Conservation (phyloP, 2,888 invertebrate genomes). For the Nephrotoma guestfalica region DNA sequence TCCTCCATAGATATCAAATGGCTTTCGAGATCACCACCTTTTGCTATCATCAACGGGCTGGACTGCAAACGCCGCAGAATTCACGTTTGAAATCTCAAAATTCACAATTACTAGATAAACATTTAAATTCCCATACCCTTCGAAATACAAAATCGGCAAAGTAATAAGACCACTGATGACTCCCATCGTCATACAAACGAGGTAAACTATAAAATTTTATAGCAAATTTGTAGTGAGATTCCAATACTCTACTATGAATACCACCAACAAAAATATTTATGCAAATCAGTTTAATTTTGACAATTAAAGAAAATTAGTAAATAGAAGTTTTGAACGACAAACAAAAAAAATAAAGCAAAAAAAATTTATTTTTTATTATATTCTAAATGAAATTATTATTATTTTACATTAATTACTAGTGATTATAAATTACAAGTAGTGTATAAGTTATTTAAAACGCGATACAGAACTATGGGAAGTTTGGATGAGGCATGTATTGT, state of each 20-base stretch:
- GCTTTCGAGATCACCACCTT: too few species aligned
- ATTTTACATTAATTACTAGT: not conserved
- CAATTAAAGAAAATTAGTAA: not conserved
- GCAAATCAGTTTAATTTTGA: not conserved
- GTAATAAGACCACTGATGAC: not conserved
- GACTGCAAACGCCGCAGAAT: too few species aligned
- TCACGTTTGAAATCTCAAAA: too few species aligned
- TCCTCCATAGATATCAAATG: too few species aligned
- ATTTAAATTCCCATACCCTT: too few species aligned
- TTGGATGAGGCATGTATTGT: conserved; percentile 65
- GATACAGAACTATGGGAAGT: conserved; percentile 50
- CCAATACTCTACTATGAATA: not conserved
- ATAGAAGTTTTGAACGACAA: not conserved
- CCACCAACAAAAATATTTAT: not conserved
- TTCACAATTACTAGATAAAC: too few species aligned
- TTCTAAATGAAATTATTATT: not conserved
- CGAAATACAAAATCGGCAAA: too few species aligned
- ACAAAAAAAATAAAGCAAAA: not conserved
- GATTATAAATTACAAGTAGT: not conserved
- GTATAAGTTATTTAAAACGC: not conserved
- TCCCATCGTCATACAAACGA: not conserved
- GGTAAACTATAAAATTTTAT: not conserved
- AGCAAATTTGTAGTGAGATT: not conserved
- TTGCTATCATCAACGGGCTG: too few species aligned
- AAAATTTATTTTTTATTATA: not conserved